These are phyloP conservation scores for Cydia fagiglandana DNA, from an alignment of 1,140 invertebrate species.

Conservation along the genomic window DNA sequence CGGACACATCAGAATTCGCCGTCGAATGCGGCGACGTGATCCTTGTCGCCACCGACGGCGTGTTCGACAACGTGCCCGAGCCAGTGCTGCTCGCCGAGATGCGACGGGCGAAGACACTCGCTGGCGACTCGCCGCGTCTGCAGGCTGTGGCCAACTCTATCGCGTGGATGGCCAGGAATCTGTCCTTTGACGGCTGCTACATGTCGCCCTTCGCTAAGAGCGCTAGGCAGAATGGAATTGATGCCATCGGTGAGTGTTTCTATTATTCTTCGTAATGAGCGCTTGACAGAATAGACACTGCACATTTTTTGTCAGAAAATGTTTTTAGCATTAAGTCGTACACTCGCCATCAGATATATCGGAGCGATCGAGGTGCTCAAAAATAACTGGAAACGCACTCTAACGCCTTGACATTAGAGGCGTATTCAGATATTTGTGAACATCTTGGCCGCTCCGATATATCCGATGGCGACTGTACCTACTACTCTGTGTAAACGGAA, in stretches of 20 bases:
- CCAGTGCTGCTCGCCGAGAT: slow-evolving; percentile 91
- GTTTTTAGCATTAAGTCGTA: too few species aligned
- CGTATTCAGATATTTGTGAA: too few species aligned
- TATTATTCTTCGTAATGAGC: not conserved
- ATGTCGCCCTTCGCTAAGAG: slow-evolving; percentile 97
- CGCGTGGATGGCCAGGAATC: slow-evolving; percentile 94
- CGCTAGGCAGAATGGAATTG: slow-evolving; percentile 94
- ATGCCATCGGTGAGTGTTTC: slow-evolving; percentile 88
- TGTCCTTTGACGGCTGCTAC: slow-evolving; percentile 96
- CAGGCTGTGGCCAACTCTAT: slow-evolving; percentile 96
- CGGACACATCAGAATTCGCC: slow-evolving; percentile 93
- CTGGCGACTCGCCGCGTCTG: slow-evolving; percentile 83
- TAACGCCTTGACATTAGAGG: too few species aligned
- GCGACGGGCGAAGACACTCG: slow-evolving; percentile 77
- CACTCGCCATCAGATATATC: too few species aligned
- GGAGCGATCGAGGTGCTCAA: too few species aligned
- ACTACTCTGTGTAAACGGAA: too few species aligned
- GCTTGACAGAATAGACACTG: too few species aligned
- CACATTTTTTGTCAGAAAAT: too few species aligned
- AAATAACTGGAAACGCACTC: too few species aligned
- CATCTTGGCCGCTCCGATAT: too few species aligned
- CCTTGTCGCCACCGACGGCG: slow-evolving; percentile 96
- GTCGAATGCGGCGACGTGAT: slow-evolving; percentile 98
- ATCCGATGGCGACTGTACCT: too few species aligned
- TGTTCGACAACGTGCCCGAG: slow-evolving; percentile 98